A percentile compares a stretch with the other conserved stretches of the same genome.
Evolutionary conservation across 2,113 vertebrate genomes (phyloP).

Genomic region (Canis aureus): DNA sequence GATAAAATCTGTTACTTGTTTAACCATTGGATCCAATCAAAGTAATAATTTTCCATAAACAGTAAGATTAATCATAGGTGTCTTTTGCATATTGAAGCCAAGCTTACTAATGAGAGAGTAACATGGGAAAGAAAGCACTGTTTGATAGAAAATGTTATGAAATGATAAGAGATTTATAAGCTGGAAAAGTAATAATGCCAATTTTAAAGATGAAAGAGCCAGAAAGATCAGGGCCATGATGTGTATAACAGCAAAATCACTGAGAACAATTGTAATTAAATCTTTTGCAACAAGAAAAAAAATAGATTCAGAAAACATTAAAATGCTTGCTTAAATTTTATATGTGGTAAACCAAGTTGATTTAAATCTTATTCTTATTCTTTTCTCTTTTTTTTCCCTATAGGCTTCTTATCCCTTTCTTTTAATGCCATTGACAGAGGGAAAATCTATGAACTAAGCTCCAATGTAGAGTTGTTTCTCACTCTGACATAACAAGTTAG

Average conservation of each 20-base stretch:
- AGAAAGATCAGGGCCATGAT: background rate
- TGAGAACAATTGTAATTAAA: slow-evolving; percentile 10
- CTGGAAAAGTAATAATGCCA: slow-evolving; percentile 44
- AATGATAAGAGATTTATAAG: slow-evolving; percentile 50
- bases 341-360: background rate
- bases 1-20: background rate
- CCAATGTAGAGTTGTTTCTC: background rate
- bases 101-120: background rate
- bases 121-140: background rate
- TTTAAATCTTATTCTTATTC: background rate
- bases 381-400: background rate
- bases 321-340: slow-evolving; percentile 35
- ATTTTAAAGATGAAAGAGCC: slow-evolving; percentile 43
- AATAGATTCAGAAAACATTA: background rate
- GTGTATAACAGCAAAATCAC: slow-evolving; percentile 33
- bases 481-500: background rate
- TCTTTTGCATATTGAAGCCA: slow-evolving; percentile 34
- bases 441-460: slow-evolving; percentile 12
- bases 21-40: background rate
- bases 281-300: background rate
- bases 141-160: slow-evolving; percentile 56
- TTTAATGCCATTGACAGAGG: background rate
- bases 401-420: background rate
- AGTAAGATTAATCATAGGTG: background rate
- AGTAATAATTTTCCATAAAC: slow-evolving; percentile 11